These are phyloP conservation scores for Drosophila affinis DNA, from an alignment of 2,888 invertebrate genomes.

Conservation along the genomic window DNA sequence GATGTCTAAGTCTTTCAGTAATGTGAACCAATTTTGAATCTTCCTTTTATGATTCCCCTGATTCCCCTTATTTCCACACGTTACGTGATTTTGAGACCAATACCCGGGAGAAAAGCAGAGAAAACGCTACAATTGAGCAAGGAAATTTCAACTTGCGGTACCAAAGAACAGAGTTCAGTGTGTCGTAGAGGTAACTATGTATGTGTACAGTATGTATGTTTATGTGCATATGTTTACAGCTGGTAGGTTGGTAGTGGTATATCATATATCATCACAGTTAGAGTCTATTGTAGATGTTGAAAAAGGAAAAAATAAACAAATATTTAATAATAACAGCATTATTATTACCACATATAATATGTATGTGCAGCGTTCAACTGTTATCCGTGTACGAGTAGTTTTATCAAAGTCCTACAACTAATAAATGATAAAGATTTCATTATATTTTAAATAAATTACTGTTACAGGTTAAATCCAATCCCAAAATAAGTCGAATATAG, in stretches of 20 bases:
- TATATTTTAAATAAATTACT: background rate
- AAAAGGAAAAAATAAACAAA: background rate
- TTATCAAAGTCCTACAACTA: background rate
- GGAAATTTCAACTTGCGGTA: background rate
- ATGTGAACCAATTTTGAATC: background rate
- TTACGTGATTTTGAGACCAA: background rate
- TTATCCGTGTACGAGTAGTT: background rate
- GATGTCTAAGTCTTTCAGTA: background rate
- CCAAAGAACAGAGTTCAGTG: background rate
- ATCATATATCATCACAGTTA: background rate
- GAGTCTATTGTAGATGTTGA: background rate
- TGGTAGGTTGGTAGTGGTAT: background rate
- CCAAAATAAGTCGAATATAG: background rate
- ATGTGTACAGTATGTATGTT: background rate
- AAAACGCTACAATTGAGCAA: background rate
- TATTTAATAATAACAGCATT: conserved; percentile 1
- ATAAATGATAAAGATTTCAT: background rate
- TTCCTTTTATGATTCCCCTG: background rate
- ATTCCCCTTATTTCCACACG: background rate
- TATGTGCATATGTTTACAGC: background rate
- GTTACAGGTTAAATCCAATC: background rate
- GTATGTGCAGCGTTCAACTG: background rate
- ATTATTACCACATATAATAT: conserved; percentile 1
- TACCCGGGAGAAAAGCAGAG: background rate
- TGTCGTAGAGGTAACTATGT: background rate